Evolutionary conservation across 2,797 vertebrate genomes (phyloP).

Genomic region (Odontamblyopus lacepedii): DNA sequence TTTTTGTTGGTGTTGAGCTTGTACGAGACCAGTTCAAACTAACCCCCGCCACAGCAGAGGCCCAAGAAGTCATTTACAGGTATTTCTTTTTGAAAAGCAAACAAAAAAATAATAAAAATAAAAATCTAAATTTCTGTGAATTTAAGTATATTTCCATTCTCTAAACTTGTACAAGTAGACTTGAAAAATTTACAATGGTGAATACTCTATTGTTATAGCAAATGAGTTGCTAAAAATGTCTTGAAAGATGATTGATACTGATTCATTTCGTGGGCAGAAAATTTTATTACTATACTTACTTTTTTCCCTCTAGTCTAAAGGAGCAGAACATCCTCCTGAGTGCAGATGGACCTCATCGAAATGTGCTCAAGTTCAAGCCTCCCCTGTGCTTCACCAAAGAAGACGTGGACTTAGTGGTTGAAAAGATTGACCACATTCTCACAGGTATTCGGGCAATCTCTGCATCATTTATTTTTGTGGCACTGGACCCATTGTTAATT

Average conservation of each 20-base stretch:
- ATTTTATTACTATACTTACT: neutral
- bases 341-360: constrained; percentile 92
- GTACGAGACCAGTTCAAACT: constrained; percentile 85
- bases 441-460: constrained; percentile 76
- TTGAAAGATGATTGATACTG: neutral
- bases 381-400: constrained; percentile 92
- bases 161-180: too few relatives aligned
- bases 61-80: constrained; percentile 93
- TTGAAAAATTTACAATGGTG: too few relatives aligned
- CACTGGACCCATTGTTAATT: neutral
- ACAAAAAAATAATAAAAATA: neutral
- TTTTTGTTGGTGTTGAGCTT: constrained; percentile 93
- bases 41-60: constrained; percentile 91
- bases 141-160: too few relatives aligned
- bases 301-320: constrained; percentile 81
- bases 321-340: constrained; percentile 88
- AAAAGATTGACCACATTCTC: constrained; percentile 85
- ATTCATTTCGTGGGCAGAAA: neutral
- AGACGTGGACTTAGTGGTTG: constrained; percentile 84
- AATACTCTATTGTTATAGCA: too few relatives aligned
- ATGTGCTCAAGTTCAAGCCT: constrained; percentile 96
- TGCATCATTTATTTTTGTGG: neutral
- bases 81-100: constrained; percentile 56
- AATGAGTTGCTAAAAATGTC: neutral
- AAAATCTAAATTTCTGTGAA: too few relatives aligned